Evolutionary conservation across 2,113 vertebrate species (phyloP).

Genomic region (Bombycilla garrulus): DNA sequence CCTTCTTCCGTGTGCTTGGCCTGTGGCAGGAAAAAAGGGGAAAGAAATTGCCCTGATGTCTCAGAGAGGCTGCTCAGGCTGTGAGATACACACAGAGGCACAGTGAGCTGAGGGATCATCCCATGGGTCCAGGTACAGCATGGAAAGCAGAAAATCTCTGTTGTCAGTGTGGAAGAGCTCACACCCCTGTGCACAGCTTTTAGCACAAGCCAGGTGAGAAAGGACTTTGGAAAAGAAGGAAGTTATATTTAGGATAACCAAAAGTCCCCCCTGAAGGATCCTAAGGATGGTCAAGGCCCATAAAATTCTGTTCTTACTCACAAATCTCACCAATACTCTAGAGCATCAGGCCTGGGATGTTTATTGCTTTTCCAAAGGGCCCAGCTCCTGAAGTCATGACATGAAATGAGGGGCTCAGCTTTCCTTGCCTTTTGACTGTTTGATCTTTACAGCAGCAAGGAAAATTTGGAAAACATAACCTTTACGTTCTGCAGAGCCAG

Average conservation of each 20-base stretch:
- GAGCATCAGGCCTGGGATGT: neutral
- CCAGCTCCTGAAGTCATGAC: neutral
- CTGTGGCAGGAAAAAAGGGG: neutral
- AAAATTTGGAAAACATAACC: constrained; percentile 26
- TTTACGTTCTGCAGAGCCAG: neutral
- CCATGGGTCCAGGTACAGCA: accelerated
- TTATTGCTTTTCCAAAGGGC: neutral
- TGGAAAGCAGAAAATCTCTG: neutral
- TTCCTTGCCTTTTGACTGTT: neutral
- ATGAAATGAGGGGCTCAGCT: neutral
- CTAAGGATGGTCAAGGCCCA: neutral
- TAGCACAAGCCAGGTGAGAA: neutral
- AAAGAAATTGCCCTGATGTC: neutral
- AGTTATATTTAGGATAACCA: neutral
- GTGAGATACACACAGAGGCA: accelerated
- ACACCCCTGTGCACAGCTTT: accelerated
- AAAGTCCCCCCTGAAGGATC: neutral
- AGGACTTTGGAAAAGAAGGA: neutral
- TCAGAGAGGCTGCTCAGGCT: neutral
- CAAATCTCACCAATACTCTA: neutral
- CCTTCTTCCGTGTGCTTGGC: neutral
- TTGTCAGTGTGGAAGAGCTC: neutral
- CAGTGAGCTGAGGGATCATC: neutral
- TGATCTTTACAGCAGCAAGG: neutral
- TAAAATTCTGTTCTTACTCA: neutral